Conservation (phyloP, 2,113 vertebrate genomes). For the Tychaedon coryphoeus region DNA sequence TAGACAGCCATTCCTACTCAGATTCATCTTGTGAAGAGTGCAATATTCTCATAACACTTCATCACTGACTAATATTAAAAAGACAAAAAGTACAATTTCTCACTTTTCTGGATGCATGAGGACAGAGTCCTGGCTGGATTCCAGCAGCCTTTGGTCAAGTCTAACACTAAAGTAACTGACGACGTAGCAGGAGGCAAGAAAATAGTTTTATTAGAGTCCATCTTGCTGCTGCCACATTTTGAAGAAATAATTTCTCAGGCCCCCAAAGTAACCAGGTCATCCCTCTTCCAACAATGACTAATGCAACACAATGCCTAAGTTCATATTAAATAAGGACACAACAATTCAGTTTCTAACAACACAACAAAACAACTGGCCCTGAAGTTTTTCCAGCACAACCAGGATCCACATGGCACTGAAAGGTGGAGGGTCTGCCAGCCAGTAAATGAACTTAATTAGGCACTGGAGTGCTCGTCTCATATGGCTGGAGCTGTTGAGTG, state of each 20-base stretch:
- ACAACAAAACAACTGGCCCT: not conserved
- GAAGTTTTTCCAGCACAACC: constrained; percentile 4
- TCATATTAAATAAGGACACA: not conserved
- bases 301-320: not conserved
- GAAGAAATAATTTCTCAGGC: not conserved
- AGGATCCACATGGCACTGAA: constrained; percentile 14
- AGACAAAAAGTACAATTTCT: not conserved
- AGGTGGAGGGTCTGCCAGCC: constrained; percentile 26
- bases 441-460: constrained; percentile 50
- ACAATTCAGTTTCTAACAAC: not conserved
- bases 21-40: not conserved
- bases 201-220: not conserved
- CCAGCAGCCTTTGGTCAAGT: not conserved
- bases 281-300: not conserved
- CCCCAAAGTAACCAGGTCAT: not conserved
- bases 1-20: not conserved
- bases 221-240: not conserved
- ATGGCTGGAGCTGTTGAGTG: not conserved
- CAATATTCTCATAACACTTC: not conserved
- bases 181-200: not conserved
- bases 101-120: not conserved
- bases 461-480: constrained; percentile 10
- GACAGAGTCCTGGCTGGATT: not conserved
- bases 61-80: not conserved
- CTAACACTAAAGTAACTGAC: not conserved